Evolutionary conservation across 2,888 invertebrate species (phyloP), one percentile per base, ranked within the genome.

Genomic region (Lithosia quadra): DNA sequence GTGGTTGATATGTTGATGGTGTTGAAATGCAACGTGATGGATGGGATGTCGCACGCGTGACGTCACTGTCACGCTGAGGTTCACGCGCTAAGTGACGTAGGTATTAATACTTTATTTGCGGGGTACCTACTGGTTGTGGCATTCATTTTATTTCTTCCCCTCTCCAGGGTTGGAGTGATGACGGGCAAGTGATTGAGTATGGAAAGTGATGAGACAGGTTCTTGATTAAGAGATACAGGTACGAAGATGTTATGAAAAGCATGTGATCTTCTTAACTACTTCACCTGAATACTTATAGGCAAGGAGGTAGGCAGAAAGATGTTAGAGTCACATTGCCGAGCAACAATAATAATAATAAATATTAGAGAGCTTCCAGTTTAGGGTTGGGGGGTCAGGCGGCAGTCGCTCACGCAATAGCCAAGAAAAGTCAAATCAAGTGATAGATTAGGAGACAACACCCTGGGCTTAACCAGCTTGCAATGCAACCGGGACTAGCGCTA

Each of bases 11-110:
- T 58, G n/a, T 8, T 86, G 78, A 80, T 72, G 75, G 80, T 86
- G 88, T 90, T 88, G 88, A 88, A 91, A 90, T 88, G 87, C 88
- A 75, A 85, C 80, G 88, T 94, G 94, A 94, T 94, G 88, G 91
- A 94, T 94, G 85, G 90, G 82, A 85, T 80, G 89, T 88, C 88
- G 79, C 88, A 91, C 90, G 91, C 91, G 91, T 93, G 93, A 90
- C 91, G 84, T 82, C 83, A 81, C 84, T 90, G 92, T 92, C 92
- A 90, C 89, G 89, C 86, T 80, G 89, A 87, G 90, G 88, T 85
- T 85, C 86, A 84, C 86, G 86, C 85, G 89, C 85, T 86, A 85
- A 84, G 87, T 87, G 89, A 89, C 88, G 84, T 86, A 81, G 80
- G 86, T 84, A 86, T 88, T 83, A 88, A 90, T 90, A 89, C 87